phyloP scores from a whole-genome alignment of 2,888 invertebrate species.

The Eurois occulta region DNA sequence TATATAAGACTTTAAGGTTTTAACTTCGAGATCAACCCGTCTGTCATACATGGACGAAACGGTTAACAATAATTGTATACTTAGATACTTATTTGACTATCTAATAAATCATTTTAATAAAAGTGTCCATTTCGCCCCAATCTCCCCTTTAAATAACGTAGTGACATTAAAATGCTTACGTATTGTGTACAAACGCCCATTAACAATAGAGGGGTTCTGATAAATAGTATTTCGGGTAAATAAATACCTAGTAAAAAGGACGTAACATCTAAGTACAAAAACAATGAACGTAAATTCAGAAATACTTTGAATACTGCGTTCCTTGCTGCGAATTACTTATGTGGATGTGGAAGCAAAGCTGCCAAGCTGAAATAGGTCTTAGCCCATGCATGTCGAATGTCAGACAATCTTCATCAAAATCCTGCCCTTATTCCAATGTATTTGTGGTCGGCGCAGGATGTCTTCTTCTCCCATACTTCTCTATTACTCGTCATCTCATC shows the following conservation, averaged over 20 bases:
- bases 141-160: slow-evolving; percentile 35
- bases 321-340: background rate
- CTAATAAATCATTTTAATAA: background rate
- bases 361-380: background rate
- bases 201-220: slow-evolving; percentile 20
- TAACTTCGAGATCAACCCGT: background rate
- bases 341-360: background rate
- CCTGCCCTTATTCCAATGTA: background rate
- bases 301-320: background rate
- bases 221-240: slow-evolving; percentile 4
- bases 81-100: background rate
- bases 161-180: slow-evolving; percentile 14
- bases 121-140: slow-evolving; percentile 10
- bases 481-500: too few species aligned
- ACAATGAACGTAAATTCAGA: fast-evolving
- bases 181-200: slow-evolving; percentile 26
- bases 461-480: too few species aligned
- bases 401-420: background rate
- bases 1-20: too few species aligned
- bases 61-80: background rate
- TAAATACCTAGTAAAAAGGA: slow-evolving; percentile 6
- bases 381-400: background rate
- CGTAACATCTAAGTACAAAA: background rate
- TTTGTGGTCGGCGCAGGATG: too few species aligned
- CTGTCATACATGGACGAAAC: background rate